A percentile compares a stretch with the other conserved stretches of the same genome.
These are phyloP conservation scores for Danio kyathit DNA, from an alignment of 2,797 vertebrate genomes.

Conservation along the genomic window DNA sequence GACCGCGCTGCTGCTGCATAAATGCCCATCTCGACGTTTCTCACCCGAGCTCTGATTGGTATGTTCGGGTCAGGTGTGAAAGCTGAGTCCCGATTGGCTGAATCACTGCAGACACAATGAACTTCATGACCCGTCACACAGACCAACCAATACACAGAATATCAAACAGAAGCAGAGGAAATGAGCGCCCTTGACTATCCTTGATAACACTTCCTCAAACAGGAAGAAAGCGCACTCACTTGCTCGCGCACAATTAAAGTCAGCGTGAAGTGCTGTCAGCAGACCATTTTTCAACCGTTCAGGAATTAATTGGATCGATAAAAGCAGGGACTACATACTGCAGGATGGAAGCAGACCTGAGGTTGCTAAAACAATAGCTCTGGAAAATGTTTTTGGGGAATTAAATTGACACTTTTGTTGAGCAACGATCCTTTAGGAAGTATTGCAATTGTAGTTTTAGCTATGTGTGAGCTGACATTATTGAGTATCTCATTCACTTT, in stretches of 20 bases:
- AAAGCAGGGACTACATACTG: neutral
- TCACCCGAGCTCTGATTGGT: conserved; percentile 31
- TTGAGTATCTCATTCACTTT: too few relatives aligned
- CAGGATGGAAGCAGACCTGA: neutral
- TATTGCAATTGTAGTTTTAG: too few relatives aligned
- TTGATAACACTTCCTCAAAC: conserved; percentile 31
- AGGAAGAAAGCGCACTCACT: conserved; percentile 42
- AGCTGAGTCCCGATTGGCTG: conserved; percentile 18
- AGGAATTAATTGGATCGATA: neutral
- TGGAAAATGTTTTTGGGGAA: too few relatives aligned
- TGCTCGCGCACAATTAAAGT: neutral
- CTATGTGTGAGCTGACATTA: too few relatives aligned
- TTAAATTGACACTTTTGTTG: too few relatives aligned
- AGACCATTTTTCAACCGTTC: neutral
- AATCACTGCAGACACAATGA: conserved; percentile 32
- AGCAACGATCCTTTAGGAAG: too few relatives aligned
- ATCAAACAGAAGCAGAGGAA: conserved; percentile 35
- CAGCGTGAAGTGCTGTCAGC: neutral
- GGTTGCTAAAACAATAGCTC: neutral
- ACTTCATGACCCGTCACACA: conserved; percentile 45
- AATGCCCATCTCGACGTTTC: conserved; percentile 40
- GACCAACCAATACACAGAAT: conserved; percentile 26
- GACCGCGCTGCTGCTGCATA: neutral
- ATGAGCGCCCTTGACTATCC: conserved; percentile 46
- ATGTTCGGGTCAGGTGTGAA: conserved; percentile 11